Conservation (phyloP, 2,888 invertebrate genomes). For the Nephrotoma guestfalica region DNA sequence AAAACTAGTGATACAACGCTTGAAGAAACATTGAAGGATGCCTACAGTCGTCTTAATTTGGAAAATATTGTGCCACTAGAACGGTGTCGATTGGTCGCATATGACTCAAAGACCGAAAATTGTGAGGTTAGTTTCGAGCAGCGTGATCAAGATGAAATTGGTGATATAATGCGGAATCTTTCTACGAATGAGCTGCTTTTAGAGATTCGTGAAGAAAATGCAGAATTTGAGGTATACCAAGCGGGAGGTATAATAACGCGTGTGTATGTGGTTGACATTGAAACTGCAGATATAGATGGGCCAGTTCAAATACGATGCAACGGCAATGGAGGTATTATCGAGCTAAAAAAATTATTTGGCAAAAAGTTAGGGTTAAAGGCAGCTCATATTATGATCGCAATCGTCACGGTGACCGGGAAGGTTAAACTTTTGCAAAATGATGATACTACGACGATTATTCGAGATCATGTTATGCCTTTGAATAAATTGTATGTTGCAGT, state of each 20-base stretch:
- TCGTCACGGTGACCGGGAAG: conserved; percentile 31
- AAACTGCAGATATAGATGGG: conserved; percentile 43
- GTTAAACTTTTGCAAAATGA: conserved; percentile 29
- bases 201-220: conserved; percentile 45
- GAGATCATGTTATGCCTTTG: conserved; percentile 17
- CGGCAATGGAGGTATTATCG: conserved; percentile 38
- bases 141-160: conserved; percentile 35
- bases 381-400: conserved; percentile 31
- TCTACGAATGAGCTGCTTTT: conserved; percentile 43
- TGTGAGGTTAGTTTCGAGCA: conserved; percentile 53
- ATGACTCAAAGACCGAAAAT: conserved; percentile 45
- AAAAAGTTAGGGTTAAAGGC: conserved; percentile 32
- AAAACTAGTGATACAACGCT: conserved; percentile 45
- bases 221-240: conserved; percentile 45
- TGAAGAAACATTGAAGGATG: conserved; percentile 41
- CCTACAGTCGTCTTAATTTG: conserved; percentile 42
- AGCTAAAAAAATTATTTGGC: conserved; percentile 41
- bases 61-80: conserved; percentile 42
- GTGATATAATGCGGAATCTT: conserved; percentile 30
- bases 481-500: not conserved
- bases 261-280: conserved; percentile 35
- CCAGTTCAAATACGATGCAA: conserved; percentile 45
- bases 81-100: conserved; percentile 56
- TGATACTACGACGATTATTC: conserved; percentile 24
- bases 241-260: conserved; percentile 41